Evolutionary conservation across 2,797 vertebrate genomes (phyloP).

Genomic region (Poeciliopsis paucimaculata): DNA sequence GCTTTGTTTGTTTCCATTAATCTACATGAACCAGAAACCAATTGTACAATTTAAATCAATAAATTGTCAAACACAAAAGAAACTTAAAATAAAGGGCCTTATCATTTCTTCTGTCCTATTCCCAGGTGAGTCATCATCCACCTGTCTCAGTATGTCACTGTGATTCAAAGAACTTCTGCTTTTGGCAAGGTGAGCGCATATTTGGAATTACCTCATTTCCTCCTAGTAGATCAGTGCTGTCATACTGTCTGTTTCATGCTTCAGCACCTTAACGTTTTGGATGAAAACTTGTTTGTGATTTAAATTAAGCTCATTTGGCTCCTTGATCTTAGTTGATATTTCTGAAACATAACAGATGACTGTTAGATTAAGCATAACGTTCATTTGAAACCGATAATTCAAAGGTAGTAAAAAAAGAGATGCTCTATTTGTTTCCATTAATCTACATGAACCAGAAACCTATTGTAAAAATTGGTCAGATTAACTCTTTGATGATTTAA

Average conservation of each 20-base stretch:
- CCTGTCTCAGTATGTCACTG: constrained; percentile 95
- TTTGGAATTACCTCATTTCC: not conserved
- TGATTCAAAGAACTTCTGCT: constrained; percentile 92
- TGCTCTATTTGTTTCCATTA: constrained; percentile 12
- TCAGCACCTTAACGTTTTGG: not conserved
- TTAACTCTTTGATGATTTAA: not conserved
- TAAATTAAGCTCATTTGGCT: not conserved
- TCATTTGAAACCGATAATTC: constrained; percentile 1
- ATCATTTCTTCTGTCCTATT: constrained; percentile 13
- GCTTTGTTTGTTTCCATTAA: too few species aligned
- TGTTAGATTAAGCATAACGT: not conserved
- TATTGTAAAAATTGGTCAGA: not conserved
- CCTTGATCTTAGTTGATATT: not conserved
- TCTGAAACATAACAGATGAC: too few species aligned
- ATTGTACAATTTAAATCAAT: too few species aligned
- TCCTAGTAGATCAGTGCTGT: not conserved
- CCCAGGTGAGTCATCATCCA: constrained; percentile 96
- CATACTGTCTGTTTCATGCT: constrained; percentile 3
- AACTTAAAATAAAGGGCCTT: not conserved
- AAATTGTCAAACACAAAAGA: not conserved
- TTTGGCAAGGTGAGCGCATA: constrained; percentile 93
- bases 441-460: not conserved
- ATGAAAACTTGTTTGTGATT: not conserved
- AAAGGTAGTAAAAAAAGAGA: not conserved
- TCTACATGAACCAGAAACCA: too few species aligned